Evolutionary conservation across 2,888 invertebrate genomes (phyloP), one percentile per base, ranked within the genome.

Genomic region (Parnassius mnemosyne): DNA sequence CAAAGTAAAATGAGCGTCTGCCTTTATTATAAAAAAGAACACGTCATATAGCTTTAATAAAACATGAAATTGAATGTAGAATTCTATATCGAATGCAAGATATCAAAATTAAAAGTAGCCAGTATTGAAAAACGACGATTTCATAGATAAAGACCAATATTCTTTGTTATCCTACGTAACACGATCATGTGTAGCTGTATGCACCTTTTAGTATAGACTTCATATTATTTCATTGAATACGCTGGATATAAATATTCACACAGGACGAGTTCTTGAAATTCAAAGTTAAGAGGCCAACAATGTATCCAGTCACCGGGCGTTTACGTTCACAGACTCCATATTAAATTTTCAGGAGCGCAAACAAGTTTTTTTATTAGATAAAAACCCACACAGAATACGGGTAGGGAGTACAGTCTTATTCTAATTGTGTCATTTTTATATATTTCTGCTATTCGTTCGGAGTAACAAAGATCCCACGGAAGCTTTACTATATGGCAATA

Each of bases 281-380:
- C 47, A 53, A 60, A 60, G 53, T 60, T 53, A 50, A 60, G 55
- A 44, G 50, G 55, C 51, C 71, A 71, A 78, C 77, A 78, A 70
- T 77, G 78, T 77, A 69, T 69, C 70, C 70, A 72, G 72, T 69
- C 71, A 69, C 71, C 71, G 74, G 75, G 75, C 74, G 71, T 68
- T 73, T 71, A 71, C 71, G 69, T 65, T 65, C 65, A 66, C 66
- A 61, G 51, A 71, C 68, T 65, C 43, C 67, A 69, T 74, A 74
- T 77, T 74, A 76, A 74, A 78, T 74, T 78, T 78, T 78, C 76
- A 74, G 66, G 52, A 75, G 68, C 75, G 75, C 70, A 76, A 75
- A 79, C 74, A 77, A 78, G 75, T 72, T 73, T 2, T 20, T 20
- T 20, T 20, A 20, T 20, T 70, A 74, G 73, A 74, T 77, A 75